Base-by-base conservation (phyloP, 2,797 vertebrate species). In the Pipistrellus pipistrellus region DNA sequence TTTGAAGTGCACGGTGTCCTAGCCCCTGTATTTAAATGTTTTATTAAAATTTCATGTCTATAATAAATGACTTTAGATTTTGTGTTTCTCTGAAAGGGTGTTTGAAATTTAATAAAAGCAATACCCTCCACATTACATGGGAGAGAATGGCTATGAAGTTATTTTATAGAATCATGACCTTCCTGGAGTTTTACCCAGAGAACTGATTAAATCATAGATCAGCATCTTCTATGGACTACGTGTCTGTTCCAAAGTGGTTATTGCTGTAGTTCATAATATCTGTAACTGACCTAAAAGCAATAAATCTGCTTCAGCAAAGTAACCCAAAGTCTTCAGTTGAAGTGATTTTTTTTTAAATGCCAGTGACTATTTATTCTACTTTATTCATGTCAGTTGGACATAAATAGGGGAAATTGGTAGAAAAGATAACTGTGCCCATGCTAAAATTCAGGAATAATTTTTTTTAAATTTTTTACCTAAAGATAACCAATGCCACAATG, bases 51-150 rank as follows among this genome's bases (percentile, higher is more conserved):
- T 95, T 96, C 92, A 88, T 17, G 1, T 76, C 27, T 15, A 30
- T 91, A 92, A 95, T 83, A 96, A 21, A 71, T 72, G 20, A 88
- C 59, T 80, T 88, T 91, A 88, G 91, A 83, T 62, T 78, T 62
- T 85, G n/a, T 78, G 25, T 66, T 92, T 91, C 44, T 93, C 46
- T 80, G 57, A 93, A 93, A 83, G 6, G 23, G 6, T 76, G 82
- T 83, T 85, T 96, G 84, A 84, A 32, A 81, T 94, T 92, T 85
- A 23, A 85, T 27, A 48, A 38, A 94, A 53, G 21, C 53, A 95
- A 69, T 73, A 46, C 0, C 44, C 18, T 32, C 30, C 71, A 81
- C 32, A 68, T 62, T 44, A 77, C 46, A 35, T 15, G 64, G 41
- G 48, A 89, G 6, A 62, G 46, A 84, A 94, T 69, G 13, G 32